Percentiles rank a stretch among this genome's conserved stretches.
Evolutionary conservation across 2,888 invertebrate species (phyloP).

Genomic region (Campoletis raptor): DNA sequence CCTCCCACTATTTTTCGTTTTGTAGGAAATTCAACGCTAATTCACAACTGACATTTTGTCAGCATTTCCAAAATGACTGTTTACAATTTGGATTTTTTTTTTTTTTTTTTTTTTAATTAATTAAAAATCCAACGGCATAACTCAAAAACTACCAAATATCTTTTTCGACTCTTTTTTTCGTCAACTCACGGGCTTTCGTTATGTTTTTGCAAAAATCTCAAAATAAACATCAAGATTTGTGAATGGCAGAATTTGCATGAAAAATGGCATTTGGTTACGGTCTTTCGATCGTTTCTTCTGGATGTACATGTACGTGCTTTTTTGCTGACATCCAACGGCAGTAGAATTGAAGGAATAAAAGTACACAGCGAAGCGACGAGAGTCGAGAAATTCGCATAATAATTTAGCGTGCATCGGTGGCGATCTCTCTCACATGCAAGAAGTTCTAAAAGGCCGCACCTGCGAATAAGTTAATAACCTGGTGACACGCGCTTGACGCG

Average conservation of each 20-base stretch:
- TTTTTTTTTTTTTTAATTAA: neutral
- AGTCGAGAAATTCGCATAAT: conserved; percentile 55
- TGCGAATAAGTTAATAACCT: conserved; percentile 64
- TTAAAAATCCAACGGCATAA: neutral
- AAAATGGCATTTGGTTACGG: neutral
- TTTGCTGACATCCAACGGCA: conserved; percentile 37
- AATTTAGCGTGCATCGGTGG: conserved; percentile 53
- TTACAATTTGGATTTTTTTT: neutral
- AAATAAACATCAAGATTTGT: neutral
- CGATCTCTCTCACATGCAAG: conserved; percentile 36
- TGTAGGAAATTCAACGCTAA: neutral
- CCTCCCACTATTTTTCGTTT: neutral
- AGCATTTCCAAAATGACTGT: neutral
- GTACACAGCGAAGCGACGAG: conserved; percentile 10
- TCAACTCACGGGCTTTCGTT: neutral
- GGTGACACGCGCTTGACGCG: conserved; percentile 62
- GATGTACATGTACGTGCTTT: neutral
- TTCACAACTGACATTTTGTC: neutral
- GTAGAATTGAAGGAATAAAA: conserved; percentile 43
- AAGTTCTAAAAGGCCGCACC: conserved; percentile 63
- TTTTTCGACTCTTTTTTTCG: neutral
- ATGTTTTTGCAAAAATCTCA: neutral
- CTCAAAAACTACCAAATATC: neutral
- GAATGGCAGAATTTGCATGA: neutral
- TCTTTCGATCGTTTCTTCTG: neutral